A percentile compares a stretch with the other conserved stretches of the same genome.
Conservation (phyloP, 2,888 invertebrate genomes). For the Drosophila suboccidentalis region DNA sequence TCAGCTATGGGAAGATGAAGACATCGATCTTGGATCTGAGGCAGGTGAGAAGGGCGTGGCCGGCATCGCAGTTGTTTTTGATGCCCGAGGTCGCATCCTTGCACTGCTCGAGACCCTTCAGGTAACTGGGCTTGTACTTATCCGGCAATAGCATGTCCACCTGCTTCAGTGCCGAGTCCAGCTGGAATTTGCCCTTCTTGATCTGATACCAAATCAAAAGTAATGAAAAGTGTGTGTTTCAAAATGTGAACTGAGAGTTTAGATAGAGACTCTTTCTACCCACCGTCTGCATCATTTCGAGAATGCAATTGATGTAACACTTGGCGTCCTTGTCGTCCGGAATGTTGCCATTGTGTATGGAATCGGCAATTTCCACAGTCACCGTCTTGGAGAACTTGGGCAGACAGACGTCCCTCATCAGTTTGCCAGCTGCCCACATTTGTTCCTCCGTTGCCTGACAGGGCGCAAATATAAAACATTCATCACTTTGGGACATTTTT, state of each 20-base stretch:
- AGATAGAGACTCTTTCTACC: too few relatives aligned
- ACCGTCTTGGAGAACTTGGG: conserved; percentile 87
- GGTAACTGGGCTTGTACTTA: conserved; percentile 76
- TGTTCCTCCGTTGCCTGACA: conserved; percentile 87
- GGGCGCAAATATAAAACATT: neutral
- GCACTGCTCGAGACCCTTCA: conserved; percentile 74
- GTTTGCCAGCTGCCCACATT: conserved; percentile 88
- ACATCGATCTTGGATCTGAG: conserved; percentile 70
- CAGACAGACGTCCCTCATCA: conserved; percentile 89
- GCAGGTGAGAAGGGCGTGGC: conserved; percentile 77
- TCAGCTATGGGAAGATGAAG: conserved; percentile 80
- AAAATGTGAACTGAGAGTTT: too few relatives aligned
- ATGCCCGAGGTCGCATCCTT: conserved; percentile 79
- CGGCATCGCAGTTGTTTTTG: conserved; percentile 84
- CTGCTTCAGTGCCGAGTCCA: conserved; percentile 83
- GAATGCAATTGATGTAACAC: conserved; percentile 87
- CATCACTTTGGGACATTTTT: too few relatives aligned
- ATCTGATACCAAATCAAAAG: conserved; percentile 64
- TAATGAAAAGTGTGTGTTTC: neutral
- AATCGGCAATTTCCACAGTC: conserved; percentile 76
- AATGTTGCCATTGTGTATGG: conserved; percentile 75
- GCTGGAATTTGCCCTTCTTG: conserved; percentile 84
- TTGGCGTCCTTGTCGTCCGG: conserved; percentile 84
- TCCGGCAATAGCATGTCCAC: conserved; percentile 84
- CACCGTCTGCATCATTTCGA: conserved; percentile 87